Evolutionary conservation across 2,888 invertebrate species (phyloP), one percentile per base, ranked within the genome.

Genomic region (Agrilus biguttatus): DNA sequence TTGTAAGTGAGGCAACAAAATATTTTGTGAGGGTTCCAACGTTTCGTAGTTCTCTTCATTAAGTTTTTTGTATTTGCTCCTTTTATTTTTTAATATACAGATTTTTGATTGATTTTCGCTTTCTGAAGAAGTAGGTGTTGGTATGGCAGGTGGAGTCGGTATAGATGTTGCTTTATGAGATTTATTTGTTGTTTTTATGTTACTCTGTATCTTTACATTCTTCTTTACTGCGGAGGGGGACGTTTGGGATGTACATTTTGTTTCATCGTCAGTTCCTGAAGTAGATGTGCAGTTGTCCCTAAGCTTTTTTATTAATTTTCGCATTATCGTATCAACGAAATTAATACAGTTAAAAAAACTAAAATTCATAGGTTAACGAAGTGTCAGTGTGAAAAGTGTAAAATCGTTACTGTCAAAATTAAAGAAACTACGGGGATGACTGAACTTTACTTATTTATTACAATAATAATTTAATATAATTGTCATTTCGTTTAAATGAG

Each of bases 1-100:
- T 49, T 68, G 67, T 13, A 77, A 57, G 48, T 67, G 69, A 1
- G 77, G 74, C 33, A 77, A 60, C 19, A 69, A 55, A 43, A 76
- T 70, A 48, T 67, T 69, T 10, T 62, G 62, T 39, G 51, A 51
- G 48, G 49, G 49, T 40, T 49, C 48, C 13, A 52, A 62, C 6
- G 67, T 66, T 47, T 67, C 67, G 52, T 68, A 53, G 2, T 48
- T 52, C 21, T 54, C 54, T 32, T 54, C 49, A 1, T 51, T 49
- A 13, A 57, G 44, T 39, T 50, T 51, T 39, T 45, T 45, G 38
- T 56, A 57, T 5, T 14, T 36, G 10, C 36, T 36, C 12, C 10
- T 28, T 28, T 4, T 10, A 10, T 2, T 10, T 6, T 21, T 21
- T 50, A 49, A 5, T 51, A 49, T 8, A 47, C 46, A 7, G 51